Evolutionary conservation across 2,113 vertebrate species (phyloP).

Genomic region (Lynx canadensis): DNA sequence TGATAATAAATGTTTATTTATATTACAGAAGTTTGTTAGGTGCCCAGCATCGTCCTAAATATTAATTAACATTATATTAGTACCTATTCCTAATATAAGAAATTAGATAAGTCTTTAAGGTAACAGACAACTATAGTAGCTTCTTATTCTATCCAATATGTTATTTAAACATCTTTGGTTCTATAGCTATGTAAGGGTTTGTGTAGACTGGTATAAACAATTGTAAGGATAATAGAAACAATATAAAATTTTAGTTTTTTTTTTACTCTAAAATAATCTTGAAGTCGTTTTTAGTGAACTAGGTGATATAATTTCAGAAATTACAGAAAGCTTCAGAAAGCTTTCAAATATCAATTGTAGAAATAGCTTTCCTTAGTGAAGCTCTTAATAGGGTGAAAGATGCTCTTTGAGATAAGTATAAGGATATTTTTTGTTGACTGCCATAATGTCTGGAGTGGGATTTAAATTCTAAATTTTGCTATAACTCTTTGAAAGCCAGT

Average conservation of each 20-base stretch:
- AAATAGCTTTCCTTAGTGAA: constrained; percentile 60
- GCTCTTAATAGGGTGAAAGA: constrained; percentile 35
- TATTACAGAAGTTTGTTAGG: constrained; percentile 32
- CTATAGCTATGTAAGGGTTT: constrained; percentile 1
- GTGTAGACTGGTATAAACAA: constrained; percentile 5
- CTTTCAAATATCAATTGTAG: constrained; percentile 47
- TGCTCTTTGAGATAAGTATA: constrained; percentile 39
- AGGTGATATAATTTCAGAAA: constrained; percentile 20
- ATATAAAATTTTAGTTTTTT: neutral
- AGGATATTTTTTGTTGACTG: constrained; percentile 49
- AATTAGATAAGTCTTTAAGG: constrained; percentile 26
- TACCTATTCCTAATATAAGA: neutral
- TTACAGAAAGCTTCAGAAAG: constrained; percentile 14
- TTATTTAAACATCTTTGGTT: constrained; percentile 32
- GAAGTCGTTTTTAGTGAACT: constrained; percentile 24
- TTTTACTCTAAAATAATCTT: constrained; percentile 44
- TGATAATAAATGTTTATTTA: neutral
- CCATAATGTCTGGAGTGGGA: constrained; percentile 21
- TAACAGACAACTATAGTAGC: neutral
- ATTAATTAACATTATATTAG: constrained; percentile 12
- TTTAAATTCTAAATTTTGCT: constrained; percentile 61
- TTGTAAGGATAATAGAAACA: constrained; percentile 38
- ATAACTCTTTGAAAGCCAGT: constrained; percentile 41
- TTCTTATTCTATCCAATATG: neutral
- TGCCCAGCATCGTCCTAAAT: neutral